Base-by-base conservation (phyloP, 1,140 invertebrate species). In the Euura saliciscinereae region DNA sequence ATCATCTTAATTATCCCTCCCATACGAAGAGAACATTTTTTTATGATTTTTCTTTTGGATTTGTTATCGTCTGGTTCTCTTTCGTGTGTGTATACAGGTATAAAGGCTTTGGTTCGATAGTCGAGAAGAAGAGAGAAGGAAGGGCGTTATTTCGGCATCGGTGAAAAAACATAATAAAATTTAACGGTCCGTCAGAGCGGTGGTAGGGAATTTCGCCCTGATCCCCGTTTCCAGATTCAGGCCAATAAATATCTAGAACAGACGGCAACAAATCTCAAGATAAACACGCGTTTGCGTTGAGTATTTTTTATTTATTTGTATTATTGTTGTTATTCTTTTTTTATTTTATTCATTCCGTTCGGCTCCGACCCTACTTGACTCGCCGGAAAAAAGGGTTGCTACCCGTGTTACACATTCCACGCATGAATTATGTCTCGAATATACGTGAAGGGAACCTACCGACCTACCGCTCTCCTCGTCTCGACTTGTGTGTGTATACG, bases 211-310 rank as follows among this genome's bases (percentile, higher is more conserved):
- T 66, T 66, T 66, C 13, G 66, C 66, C 6, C 6, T 13, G 28
- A 43, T 8, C 46, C 46, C n/a, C 66, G 66, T 13, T 28, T 43
- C 7, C 66, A 28, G 66, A 8, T 66, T 66, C 66, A 67, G 77
- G 79, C 82, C 79, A 84, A 86, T 86, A 86, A 85, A 86, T 85
- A 85, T 80, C 78, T 78, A 78, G 78, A 78, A 84, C 80, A 82
- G 77, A 66, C 76, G 79, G 77, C 82, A 82, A 85, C 83, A 84
- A 86, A 84, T 86, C 82, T 84, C 80, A 84, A 84, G 83, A 85
- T 84, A 85, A 86, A 84, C 79, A 81, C 74, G 73, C 74, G 69
- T 77, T 73, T 66, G 66, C 6, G 66, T 43, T 70, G 78, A n/a
- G 46, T 28, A 51, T 51, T 82, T 80, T 82, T 82, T 82, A 81